Base-by-base conservation (phyloP, 2,888 invertebrate species). In the Nemotelus nigrinus region DNA sequence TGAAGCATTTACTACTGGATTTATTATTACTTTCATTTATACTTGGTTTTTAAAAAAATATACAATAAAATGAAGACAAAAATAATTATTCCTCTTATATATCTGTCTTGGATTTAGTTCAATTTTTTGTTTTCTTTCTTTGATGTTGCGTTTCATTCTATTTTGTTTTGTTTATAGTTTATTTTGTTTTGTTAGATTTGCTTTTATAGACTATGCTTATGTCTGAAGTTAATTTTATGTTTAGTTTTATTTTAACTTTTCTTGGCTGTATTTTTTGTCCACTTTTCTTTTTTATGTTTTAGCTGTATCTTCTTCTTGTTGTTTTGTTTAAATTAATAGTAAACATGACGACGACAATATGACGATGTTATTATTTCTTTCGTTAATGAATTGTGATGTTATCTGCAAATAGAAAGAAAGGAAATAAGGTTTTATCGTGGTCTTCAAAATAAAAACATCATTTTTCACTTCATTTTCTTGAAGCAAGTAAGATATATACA, bases 271-370 rank as follows among this genome's bases (percentile, higher is more conserved):
- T 44, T 50, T 72, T 72, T 72, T 50, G 45, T 47, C 41, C 60
- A 39, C 57, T 55, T 48, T 60, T 47, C 45, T 10, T 75, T 63
- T 65, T 60, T 53, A 76, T 53, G n/a, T 76, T 25, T 76, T 65
- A 76, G 76, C 65, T 60, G 74, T 76, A 65, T 53, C 48, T 48
- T 72, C 65, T 64, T 76, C 39, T 44, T 72, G 45, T 58, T 53
- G n/a, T 55, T 57, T 60, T 67, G n/a, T 45, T 47, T 44, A 65
- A 60, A 63, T 78, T 78, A 71, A 76, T 78, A 80, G 79, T 80
- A 80, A 78, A 80, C 80, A 80, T 77, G 79, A 80, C 77, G 78
- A 80, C 80, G 78, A 80, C 79, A 80, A 79, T 79, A 80, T 79
- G 80, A 80, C 80, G 79, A 78, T 78, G 76, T 72, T 75, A 78